Evolutionary conservation across 2,888 invertebrate species (phyloP).

Genomic region (Choristoneura rosaceana): DNA sequence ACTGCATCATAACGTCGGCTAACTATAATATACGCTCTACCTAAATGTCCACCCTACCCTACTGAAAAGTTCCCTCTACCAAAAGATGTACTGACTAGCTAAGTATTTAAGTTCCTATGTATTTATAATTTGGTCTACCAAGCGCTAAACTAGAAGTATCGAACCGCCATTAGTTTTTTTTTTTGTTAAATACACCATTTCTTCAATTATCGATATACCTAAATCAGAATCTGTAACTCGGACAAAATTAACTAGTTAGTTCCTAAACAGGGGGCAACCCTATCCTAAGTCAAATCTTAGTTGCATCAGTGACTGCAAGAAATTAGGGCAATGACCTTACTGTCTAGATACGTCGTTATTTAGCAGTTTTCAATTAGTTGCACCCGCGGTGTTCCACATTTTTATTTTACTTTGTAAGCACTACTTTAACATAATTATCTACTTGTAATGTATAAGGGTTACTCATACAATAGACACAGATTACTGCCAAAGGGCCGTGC

Average conservation of each 20-base stretch:
- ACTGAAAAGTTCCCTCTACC: too few species aligned
- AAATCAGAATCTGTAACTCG: too few species aligned
- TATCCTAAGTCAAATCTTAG: constrained; percentile 55
- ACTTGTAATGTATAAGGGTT: background rate
- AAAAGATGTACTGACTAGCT: too few species aligned
- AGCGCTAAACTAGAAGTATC: too few species aligned
- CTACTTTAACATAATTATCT: background rate
- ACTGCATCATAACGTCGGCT: too few species aligned
- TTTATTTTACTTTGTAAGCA: background rate
- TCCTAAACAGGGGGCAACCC: background rate
- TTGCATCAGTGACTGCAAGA: constrained; percentile 62
- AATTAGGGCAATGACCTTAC: constrained; percentile 65
- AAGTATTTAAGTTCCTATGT: too few species aligned
- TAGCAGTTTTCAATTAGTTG: constrained; percentile 27
- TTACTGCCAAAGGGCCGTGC: constrained; percentile 34
- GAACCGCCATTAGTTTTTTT: too few species aligned
- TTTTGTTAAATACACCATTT: background rate
- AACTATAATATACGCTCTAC: too few species aligned
- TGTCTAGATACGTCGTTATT: constrained; percentile 49
- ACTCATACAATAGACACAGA: background rate
- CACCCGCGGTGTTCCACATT: background rate
- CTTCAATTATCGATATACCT: too few species aligned
- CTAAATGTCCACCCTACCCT: too few species aligned
- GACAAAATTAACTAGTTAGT: too few species aligned
- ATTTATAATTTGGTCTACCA: too few species aligned